These are phyloP conservation scores for Phrynosoma platyrhinos DNA, from an alignment of 2,113 vertebrate genomes.

Conservation along the genomic window DNA sequence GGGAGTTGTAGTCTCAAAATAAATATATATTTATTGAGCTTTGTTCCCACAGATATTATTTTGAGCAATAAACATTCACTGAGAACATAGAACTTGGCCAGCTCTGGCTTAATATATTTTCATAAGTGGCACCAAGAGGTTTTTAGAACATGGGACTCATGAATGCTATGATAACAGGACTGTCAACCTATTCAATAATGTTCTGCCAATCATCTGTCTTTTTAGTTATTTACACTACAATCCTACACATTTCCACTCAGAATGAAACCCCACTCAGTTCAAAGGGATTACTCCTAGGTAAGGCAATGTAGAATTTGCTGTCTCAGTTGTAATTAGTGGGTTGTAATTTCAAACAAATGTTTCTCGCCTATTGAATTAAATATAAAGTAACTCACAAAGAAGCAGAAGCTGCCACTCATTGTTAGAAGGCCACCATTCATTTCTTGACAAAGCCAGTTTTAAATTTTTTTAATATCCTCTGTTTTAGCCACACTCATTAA, in stretches of 20 bases:
- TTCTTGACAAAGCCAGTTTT: not conserved
- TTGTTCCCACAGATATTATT: too few species aligned
- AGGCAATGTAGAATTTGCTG: not conserved
- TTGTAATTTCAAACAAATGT: not conserved
- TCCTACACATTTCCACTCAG: not conserved
- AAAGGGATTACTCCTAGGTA: not conserved
- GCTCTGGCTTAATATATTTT: not conserved
- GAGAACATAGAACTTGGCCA: not conserved
- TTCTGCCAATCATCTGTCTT: not conserved
- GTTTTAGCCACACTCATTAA: not conserved
- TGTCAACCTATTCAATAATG: not conserved
- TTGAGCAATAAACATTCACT: too few species aligned
- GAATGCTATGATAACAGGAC: not conserved
- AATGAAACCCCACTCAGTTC: not conserved
- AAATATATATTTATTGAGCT: too few species aligned
- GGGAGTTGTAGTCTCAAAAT: too few species aligned
- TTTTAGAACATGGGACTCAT: not conserved
- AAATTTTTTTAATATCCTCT: not conserved
- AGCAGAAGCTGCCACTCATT: not conserved
- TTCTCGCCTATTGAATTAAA: not conserved
- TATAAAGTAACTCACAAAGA: not conserved
- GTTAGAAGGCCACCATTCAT: not conserved
- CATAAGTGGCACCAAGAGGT: not conserved
- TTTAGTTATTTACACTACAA: not conserved
- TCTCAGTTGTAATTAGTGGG: not conserved